These are phyloP conservation scores for Drosophila gaucha DNA, from an alignment of 2,888 invertebrate genomes.

Conservation along the genomic window DNA sequence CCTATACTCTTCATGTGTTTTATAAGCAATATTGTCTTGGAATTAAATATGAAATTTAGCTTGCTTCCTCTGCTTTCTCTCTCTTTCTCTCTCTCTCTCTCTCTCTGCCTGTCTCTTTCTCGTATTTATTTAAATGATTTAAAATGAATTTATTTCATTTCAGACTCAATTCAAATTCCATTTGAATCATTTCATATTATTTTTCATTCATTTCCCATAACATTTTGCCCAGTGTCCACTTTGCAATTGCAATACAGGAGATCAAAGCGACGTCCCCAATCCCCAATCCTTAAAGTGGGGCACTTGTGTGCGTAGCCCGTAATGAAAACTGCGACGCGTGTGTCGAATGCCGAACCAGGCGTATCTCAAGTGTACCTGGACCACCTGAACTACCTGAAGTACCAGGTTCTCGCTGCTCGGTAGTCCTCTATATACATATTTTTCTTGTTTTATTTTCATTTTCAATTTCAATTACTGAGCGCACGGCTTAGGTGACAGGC, in stretches of 20 bases:
- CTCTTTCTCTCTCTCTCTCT: neutral
- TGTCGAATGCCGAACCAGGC: conserved; percentile 19
- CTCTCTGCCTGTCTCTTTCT: neutral
- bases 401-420: neutral
- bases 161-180: no score
- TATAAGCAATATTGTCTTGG: no score
- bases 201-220: neutral
- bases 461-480: conserved; percentile 68
- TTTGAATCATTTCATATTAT: no score
- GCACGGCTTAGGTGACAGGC: conserved; percentile 13
- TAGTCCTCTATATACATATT: neutral
- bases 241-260: conserved; percentile 53
- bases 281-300: conserved; percentile 39
- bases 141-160: no score
- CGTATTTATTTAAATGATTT: no score
- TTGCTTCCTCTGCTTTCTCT: no score
- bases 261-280: conserved; percentile 59
- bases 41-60: no score
- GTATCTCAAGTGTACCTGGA: conserved; percentile 7
- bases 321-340: conserved; percentile 65
- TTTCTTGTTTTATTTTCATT: conserved; percentile 41
- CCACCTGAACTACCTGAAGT: neutral
- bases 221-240: conserved; percentile 35
- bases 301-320: conserved; percentile 66
- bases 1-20: no score